phyloP scores from a whole-genome alignment of 2,113 vertebrate species.

The Ailurus styani region DNA sequence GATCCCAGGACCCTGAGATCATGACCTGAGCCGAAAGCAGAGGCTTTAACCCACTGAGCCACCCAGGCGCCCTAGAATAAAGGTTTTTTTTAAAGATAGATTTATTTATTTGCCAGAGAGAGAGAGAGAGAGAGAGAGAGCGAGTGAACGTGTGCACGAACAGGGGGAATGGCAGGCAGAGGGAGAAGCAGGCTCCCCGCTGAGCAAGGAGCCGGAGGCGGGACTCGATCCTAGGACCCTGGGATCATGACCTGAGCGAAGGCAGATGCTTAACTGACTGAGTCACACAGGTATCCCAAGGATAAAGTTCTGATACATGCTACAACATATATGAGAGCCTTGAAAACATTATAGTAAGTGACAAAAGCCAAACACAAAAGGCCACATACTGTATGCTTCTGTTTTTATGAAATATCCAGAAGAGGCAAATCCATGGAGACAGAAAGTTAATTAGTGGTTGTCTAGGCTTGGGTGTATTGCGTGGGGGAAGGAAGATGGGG shows the following conservation, averaged over 20 bases:
- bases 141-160: rapidly evolving
- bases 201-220: no score
- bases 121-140: no score
- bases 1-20: no score
- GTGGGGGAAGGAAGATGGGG: background rate
- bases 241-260: background rate
- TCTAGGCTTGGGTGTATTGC: background rate
- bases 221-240: no score
- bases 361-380: background rate
- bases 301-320: background rate
- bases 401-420: background rate
- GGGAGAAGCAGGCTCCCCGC: no score
- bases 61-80: no score
- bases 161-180: no score
- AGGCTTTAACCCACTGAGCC: no score
- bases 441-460: background rate
- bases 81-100: no score
- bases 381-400: background rate
- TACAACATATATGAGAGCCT: background rate
- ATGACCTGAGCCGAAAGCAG: no score
- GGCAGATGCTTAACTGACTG: background rate
- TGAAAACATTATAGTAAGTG: background rate
- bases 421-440: background rate
- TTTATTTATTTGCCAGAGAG: no score
- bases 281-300: background rate